Evolutionary conservation across 2,797 vertebrate genomes (phyloP).

Genomic region (Acipenser ruthenus): DNA sequence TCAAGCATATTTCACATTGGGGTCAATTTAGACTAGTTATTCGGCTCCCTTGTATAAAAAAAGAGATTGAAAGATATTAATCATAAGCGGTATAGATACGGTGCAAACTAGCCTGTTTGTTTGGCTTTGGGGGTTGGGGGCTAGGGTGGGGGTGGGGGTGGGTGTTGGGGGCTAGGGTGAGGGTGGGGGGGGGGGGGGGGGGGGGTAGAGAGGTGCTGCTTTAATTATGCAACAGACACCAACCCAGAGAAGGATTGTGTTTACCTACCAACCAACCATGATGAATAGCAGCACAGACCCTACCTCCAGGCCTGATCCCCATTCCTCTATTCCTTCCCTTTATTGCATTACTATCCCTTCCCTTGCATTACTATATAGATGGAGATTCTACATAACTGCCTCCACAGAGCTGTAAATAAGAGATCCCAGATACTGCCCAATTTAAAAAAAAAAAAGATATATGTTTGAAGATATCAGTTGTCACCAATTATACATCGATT

Average conservation of each 20-base stretch:
- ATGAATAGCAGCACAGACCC: neutral
- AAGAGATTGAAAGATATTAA: slow-evolving; percentile 64
- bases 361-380: too few species aligned
- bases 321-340: slow-evolving; percentile 56
- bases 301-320: slow-evolving; percentile 32
- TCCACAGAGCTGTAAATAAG: too few species aligned
- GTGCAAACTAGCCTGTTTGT: slow-evolving; percentile 63
- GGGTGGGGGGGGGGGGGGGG: slow-evolving; percentile 35
- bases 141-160: slow-evolving; percentile 43
- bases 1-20: slow-evolving; percentile 31
- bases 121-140: slow-evolving; percentile 40
- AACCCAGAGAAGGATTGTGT: slow-evolving; percentile 60
- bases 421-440: too few species aligned
- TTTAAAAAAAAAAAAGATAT: too few species aligned
- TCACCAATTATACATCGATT: too few species aligned
- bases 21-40: slow-evolving; percentile 62
- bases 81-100: slow-evolving; percentile 63
- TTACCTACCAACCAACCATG: slow-evolving; percentile 54
- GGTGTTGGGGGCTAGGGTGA: slow-evolving; percentile 33
- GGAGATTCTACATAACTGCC: too few species aligned
- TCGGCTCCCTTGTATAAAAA: slow-evolving; percentile 42
- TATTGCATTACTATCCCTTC: neutral
- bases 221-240: slow-evolving; percentile 67
- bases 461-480: too few species aligned
- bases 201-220: slow-evolving; percentile 58